Evolutionary conservation across 2,888 invertebrate genomes (phyloP).

Genomic region (Frankliniella fusca): DNA sequence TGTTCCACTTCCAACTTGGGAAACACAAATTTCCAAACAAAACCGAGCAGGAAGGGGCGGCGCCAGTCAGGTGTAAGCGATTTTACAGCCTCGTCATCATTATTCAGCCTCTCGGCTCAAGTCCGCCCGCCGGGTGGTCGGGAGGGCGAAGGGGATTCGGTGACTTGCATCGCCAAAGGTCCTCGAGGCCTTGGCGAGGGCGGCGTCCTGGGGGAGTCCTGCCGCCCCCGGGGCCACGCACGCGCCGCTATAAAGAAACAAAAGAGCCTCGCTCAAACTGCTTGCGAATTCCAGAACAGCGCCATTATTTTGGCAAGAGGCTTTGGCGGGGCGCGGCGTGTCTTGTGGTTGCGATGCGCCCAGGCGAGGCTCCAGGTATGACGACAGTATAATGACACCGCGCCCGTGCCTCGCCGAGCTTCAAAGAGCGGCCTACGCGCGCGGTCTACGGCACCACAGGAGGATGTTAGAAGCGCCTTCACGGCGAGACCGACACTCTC

Average conservation of each 20-base stretch:
- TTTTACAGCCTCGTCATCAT: background rate
- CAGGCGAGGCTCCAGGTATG: background rate
- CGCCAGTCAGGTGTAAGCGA: background rate
- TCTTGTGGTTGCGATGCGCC: too few species aligned
- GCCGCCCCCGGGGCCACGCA: background rate
- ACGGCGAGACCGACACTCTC: too few species aligned
- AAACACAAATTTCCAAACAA: too few species aligned
- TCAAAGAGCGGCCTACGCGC: background rate
- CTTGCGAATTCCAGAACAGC: background rate
- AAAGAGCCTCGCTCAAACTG: background rate
- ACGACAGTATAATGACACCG: background rate
- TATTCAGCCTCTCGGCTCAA: background rate
- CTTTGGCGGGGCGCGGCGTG: background rate
- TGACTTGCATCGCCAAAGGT: background rate
- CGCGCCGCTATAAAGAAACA: background rate
- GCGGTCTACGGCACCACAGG: too few species aligned
- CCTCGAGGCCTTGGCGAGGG: background rate
- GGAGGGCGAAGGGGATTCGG: background rate
- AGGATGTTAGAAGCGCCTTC: too few species aligned
- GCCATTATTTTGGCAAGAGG: background rate
- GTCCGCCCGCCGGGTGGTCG: background rate
- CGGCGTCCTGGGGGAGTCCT: background rate
- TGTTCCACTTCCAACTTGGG: too few species aligned
- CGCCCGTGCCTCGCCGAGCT: background rate
- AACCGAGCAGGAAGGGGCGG: too few species aligned